A percentile compares a stretch with the other conserved stretches of the same genome.
These are phyloP conservation scores for Tamandua tetradactyla DNA, from an alignment of 2,797 vertebrate genomes.

Conservation along the genomic window DNA sequence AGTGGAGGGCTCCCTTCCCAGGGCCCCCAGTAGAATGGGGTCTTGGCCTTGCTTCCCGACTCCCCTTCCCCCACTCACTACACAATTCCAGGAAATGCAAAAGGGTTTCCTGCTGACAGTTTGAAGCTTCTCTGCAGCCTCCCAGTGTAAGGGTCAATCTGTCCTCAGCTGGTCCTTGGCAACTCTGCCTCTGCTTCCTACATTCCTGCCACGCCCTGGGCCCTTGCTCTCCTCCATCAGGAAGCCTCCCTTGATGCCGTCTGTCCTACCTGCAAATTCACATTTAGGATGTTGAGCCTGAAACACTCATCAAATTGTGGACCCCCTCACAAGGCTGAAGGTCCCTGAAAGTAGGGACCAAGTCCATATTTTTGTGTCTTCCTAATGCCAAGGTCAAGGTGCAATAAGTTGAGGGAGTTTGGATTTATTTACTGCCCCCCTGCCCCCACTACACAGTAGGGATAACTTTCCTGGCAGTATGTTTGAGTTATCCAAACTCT, in stretches of 20 bases:
- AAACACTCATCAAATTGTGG: fast-evolving
- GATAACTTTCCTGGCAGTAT: background rate
- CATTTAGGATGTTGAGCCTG: fast-evolving
- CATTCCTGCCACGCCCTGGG: too few relatives aligned
- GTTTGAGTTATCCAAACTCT: background rate
- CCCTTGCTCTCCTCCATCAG: background rate
- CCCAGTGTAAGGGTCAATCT: background rate
- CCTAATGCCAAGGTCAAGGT: background rate
- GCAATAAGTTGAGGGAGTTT: background rate
- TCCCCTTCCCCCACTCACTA: background rate
- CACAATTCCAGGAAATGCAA: background rate
- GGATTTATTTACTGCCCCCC: background rate
- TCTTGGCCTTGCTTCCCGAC: background rate
- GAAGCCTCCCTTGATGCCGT: background rate
- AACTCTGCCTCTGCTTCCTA: background rate
- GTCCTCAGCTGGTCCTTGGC: background rate
- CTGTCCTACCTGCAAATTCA: too few relatives aligned
- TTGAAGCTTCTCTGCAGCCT: background rate
- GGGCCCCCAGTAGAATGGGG: background rate
- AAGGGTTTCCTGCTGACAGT: background rate
- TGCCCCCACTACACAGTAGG: fast-evolving
- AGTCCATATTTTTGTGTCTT: background rate
- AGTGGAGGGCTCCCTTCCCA: background rate
- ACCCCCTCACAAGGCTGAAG: background rate
- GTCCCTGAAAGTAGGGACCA: background rate